Conservation (phyloP, 2,797 vertebrate genomes). For the Chrosomus eos region DNA sequence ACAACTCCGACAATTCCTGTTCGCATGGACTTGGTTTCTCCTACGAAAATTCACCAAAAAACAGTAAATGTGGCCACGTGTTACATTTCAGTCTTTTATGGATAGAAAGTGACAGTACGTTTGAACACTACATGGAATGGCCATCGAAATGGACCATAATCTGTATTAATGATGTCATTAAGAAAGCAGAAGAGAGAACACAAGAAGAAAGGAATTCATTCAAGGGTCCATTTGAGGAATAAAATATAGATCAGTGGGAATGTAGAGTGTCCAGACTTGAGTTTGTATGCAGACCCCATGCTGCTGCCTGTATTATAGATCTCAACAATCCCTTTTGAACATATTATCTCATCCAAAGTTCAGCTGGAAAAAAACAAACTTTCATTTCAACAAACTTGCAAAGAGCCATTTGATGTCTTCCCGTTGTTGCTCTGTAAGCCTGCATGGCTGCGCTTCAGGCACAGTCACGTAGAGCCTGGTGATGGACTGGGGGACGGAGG, state of each 20-base stretch:
- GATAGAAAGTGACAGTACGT: background rate
- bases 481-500: background rate
- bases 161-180: background rate
- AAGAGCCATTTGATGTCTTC: constrained; percentile 75
- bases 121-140: background rate
- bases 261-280: constrained; percentile 4
- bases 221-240: background rate
- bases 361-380: constrained; percentile 52
- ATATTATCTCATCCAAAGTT: constrained; percentile 42
- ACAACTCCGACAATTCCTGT: background rate
- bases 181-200: background rate
- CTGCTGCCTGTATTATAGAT: constrained; percentile 1
- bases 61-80: background rate
- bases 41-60: background rate
- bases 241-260: constrained; percentile 10
- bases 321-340: constrained; percentile 15
- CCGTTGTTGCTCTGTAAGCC: background rate
- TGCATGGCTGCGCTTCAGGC: constrained; percentile 42
- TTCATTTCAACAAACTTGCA: constrained; percentile 68
- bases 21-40: background rate
- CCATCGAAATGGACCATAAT: background rate
- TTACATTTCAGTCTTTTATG: background rate
- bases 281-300: constrained; percentile 3
- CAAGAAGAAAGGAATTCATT: background rate
- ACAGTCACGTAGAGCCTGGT: constrained; percentile 25